phyloP scores from a whole-genome alignment of 2,113 vertebrate species.

The Suricata suricatta region DNA sequence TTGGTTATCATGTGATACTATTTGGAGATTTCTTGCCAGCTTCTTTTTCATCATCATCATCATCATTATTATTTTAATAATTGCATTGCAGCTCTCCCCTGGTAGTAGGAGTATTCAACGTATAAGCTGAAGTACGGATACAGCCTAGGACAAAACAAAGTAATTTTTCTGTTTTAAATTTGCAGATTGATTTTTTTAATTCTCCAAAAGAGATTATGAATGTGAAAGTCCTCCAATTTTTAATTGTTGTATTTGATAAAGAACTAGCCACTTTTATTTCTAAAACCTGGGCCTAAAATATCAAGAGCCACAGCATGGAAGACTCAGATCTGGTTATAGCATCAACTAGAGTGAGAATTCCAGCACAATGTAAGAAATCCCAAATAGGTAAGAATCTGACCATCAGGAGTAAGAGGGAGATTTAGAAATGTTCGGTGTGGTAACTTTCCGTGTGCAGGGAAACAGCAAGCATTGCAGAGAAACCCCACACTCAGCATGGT shows the following conservation, averaged over 20 bases:
- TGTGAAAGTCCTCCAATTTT: background rate
- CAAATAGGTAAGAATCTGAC: background rate
- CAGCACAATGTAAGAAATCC: background rate
- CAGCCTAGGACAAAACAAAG: background rate
- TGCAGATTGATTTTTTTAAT: constrained; percentile 47
- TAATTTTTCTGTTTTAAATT: constrained; percentile 24
- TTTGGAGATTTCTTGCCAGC: background rate
- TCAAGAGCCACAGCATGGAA: background rate
- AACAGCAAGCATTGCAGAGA: background rate
- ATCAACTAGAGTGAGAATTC: background rate
- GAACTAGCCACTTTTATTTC: background rate
- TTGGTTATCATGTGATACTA: background rate
- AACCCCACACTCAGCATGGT: background rate
- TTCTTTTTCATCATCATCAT: background rate
- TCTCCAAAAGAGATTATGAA: background rate
- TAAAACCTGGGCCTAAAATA: background rate
- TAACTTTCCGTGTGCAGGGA: background rate
- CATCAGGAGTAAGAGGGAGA: background rate
- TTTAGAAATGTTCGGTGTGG: background rate
- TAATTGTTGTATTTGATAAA: background rate
- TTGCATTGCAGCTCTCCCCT: background rate
- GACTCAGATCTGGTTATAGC: background rate
- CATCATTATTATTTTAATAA: background rate
- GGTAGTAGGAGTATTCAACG: background rate
- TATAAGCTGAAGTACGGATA: background rate